Evolutionary conservation across 2,797 vertebrate genomes (phyloP), one percentile per base, ranked within the genome.

Genomic region (Remorina albescens): DNA sequence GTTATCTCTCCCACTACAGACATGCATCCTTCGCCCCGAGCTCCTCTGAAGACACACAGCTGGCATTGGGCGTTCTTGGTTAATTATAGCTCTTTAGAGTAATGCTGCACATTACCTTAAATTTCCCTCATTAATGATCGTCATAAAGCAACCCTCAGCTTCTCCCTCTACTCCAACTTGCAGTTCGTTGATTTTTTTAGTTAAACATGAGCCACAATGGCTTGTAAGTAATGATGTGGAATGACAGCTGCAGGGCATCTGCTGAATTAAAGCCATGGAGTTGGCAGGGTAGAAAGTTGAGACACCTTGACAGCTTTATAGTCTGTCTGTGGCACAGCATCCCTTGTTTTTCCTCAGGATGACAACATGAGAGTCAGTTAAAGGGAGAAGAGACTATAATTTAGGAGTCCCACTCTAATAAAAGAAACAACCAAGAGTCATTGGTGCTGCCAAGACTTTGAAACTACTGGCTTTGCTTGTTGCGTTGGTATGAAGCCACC

Each of bases 41-140:
- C 87, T 51, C 65, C 54, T 76, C 81, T 63, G 51, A 82, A 87
- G 86, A 85, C 82, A 77, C 82, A 82, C 86, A 87, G 84, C 80
- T 88, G 87, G 90, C 89, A 90, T 50, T 21, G 73, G 74, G 71
- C 37, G 23, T 72, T 85, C 82, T 74, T 67, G 82, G 88, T 92
- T 89, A 91, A 94, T 93, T 93, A 89, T 83, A 93, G 87, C 84
- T 89, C 84, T 78, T 91, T 57, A 87, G 86, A 89, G 71, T 73
- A 80, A 84, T 77, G 69, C 78, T 67, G 66, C 74, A 74, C 74
- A 78, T 85, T 87, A 89, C 71, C 64, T 86, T 88, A 26, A 80
- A 91, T 90, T 84, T 57, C 69, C 68, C 67, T 72, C 80, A 81
- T 89, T 83, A 86, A 84, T 85, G 79, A 87, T 72, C 67, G 71